phyloP scores from a whole-genome alignment of 2,888 invertebrate species.

The Hedya salicella region DNA sequence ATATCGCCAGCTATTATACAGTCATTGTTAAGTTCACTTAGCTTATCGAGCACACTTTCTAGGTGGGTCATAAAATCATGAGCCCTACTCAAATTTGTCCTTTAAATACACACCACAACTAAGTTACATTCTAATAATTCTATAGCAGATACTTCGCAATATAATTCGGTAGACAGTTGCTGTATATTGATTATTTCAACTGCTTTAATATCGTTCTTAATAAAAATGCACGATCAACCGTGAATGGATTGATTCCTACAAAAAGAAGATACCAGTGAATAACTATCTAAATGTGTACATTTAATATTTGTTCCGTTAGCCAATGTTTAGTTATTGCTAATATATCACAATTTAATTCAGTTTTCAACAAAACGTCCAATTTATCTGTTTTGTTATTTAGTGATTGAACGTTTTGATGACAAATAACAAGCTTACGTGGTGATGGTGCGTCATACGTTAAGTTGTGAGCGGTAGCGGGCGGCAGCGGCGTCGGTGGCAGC shows the following conservation, averaged over 20 bases:
- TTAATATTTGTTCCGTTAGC: conserved; percentile 10
- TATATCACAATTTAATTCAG: conserved; percentile 10
- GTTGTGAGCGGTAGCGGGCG: no score
- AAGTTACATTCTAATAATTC: background rate
- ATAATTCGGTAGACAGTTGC: background rate
- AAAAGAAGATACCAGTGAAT: background rate
- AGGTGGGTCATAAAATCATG: background rate
- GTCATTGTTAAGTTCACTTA: background rate
- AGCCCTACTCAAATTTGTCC: conserved; percentile 4
- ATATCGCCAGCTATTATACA: conserved; percentile 5
- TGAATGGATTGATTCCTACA: conserved; percentile 1
- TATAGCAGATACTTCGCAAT: conserved; percentile 6
- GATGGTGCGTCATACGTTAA: background rate
- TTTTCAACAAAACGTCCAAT: background rate
- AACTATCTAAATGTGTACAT: conserved; percentile 9
- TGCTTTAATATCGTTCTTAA: background rate
- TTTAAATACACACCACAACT: conserved; percentile 1
- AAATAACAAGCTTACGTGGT: background rate
- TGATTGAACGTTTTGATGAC: conserved; percentile 8
- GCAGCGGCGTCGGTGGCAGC: no score
- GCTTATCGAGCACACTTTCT: conserved; percentile 11
- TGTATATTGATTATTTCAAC: background rate
- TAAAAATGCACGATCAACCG: conserved; percentile 16
- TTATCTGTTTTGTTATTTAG: conserved; percentile 1
- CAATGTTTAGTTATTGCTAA: conserved; percentile 22